Evolutionary conservation across 2,113 vertebrate species (phyloP).

Genomic region (Triplophysa dalaica): DNA sequence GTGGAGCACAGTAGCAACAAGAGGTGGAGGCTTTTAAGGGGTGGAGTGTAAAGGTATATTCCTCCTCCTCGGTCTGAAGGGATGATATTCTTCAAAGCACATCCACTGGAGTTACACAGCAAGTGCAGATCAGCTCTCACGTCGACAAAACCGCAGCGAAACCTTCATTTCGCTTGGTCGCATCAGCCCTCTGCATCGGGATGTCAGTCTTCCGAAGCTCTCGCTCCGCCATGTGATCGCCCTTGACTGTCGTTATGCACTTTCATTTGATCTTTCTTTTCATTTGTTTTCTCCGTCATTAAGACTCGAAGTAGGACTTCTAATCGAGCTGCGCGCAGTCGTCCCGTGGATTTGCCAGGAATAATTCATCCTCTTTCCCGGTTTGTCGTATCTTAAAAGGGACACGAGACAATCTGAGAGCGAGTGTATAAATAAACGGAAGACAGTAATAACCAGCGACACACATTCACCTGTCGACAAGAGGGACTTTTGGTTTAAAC

Average conservation of each 20-base stretch:
- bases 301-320: conserved; percentile 39
- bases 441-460: background rate
- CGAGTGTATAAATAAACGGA: background rate
- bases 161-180: background rate
- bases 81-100: conserved; percentile 7
- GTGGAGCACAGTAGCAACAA: background rate
- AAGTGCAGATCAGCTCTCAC: conserved; percentile 25
- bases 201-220: background rate
- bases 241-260: conserved; percentile 19
- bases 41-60: conserved; percentile 47
- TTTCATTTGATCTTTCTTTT: conserved; percentile 40
- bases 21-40: conserved; percentile 48
- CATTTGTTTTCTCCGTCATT: conserved; percentile 29
- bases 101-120: conserved; percentile 24
- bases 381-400: background rate
- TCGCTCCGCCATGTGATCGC: conserved; percentile 49
- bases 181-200: background rate
- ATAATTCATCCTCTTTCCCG: background rate
- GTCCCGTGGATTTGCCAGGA: conserved; percentile 37
- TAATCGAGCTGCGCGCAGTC: conserved; percentile 46
- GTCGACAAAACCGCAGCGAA: background rate
- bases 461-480: background rate
- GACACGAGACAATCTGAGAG: background rate
- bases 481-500: background rate
- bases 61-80: conserved; percentile 32